Evolutionary conservation across 2,113 vertebrate species (phyloP), one percentile per base, ranked within the genome.

Genomic region (Cyphomyrus discorhynchus): DNA sequence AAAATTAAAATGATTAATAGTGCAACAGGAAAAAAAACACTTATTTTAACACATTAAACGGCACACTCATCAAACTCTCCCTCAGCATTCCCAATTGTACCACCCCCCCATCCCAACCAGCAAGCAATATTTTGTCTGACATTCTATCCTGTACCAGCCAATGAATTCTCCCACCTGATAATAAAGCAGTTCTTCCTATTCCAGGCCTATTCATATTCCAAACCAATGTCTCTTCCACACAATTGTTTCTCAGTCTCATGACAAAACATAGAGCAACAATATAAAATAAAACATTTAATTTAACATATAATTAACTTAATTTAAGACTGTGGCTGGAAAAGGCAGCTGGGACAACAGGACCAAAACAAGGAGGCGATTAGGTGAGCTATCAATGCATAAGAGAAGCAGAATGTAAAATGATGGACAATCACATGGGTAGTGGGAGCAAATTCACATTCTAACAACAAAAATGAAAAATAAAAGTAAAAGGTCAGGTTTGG

Each of bases 1-100:
- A 39, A 90, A 90, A 84, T 17, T 92, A 80, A 80, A 80, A 93
- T 92, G 93, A 92, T 93, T 89, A 89, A 89, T 92, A 92, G 90
- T 9, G 91, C 93, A 92, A 89, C 21, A 93, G 56, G 19, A 52
- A 24, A 90, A 74, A 87, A 62, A 88, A 88, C 90, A 86, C 50
- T 90, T 90, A 85, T 90, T 35, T 27, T 46, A 47, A 89, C 24
- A 89, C 24, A 27, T n/a, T 8, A 19, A 80, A 89, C 2, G 77
- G 17, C 84, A 62, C 56, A 49, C 39, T 49, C 84, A 58, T 86
- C 82, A 42, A 5, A 35, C 31, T 74, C 46, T 88, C 21, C 39
- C 19, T 21, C 21, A 42, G 3, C 31, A n/a, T 53, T 19, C 49
- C n/a, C 49, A 87, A 17, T 31, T 87, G 27, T 87, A 53, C 35